These are phyloP conservation scores for Otus scops DNA, from an alignment of 2,797 vertebrate species.

Conservation along the genomic window DNA sequence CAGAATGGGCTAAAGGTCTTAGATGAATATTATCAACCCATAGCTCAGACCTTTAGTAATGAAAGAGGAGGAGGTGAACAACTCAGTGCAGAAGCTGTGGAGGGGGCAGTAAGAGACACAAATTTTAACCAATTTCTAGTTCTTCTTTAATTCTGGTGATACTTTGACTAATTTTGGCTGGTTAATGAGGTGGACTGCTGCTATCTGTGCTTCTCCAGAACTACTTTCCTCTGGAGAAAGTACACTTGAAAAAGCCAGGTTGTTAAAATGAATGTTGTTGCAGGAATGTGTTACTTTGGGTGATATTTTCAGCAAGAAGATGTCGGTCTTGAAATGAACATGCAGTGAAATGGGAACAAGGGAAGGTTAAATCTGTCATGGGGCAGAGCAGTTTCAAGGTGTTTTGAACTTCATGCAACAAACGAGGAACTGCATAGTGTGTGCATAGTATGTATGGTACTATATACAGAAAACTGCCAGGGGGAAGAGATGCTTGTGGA, in stretches of 20 bases:
- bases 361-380: not conserved
- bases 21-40: not conserved
- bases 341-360: not conserved
- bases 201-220: not conserved
- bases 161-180: not conserved
- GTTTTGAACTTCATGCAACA: not conserved
- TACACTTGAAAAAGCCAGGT: not conserved
- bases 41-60: not conserved
- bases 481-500: not conserved
- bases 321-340: not conserved
- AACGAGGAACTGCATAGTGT: accelerated
- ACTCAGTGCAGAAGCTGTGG: not conserved
- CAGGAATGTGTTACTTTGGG: not conserved
- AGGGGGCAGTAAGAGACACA: not conserved
- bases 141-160: not conserved
- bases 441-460: accelerated
- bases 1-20: not conserved
- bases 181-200: not conserved
- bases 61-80: not conserved
- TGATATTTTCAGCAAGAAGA: not conserved
- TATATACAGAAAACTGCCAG: not conserved
- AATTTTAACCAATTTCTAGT: not conserved
- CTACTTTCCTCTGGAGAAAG: not conserved
- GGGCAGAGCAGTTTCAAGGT: not conserved
- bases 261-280: not conserved